These are phyloP conservation scores for Harpegnathos saltator DNA, from an alignment of 1,140 invertebrate species.

Conservation along the genomic window DNA sequence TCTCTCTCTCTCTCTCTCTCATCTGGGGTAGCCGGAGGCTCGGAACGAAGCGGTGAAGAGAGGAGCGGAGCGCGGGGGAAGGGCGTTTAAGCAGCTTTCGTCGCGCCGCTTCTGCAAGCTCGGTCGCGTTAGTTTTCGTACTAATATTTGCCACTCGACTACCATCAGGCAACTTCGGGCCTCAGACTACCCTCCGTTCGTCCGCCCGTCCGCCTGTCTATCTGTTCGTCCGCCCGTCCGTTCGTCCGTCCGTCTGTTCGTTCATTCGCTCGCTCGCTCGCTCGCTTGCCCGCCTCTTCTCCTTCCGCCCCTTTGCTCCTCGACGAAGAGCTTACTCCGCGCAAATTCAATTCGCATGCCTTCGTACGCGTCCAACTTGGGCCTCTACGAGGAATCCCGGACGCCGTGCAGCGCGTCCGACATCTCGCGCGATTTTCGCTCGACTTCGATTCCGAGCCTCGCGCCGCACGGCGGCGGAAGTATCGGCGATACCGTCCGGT, in stretches of 20 bases:
- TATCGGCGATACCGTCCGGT: background rate
- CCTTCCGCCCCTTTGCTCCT: slow-evolving; percentile 3
- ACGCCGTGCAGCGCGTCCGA: slow-evolving; percentile 10
- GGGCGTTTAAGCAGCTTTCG: slow-evolving; percentile 85
- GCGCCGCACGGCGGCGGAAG: background rate
- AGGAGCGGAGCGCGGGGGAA: slow-evolving; percentile 49
- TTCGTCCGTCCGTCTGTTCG: slow-evolving; percentile 37
- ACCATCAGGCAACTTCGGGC: slow-evolving; percentile 68
- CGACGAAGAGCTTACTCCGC: slow-evolving; percentile 37
- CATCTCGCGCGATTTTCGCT: slow-evolving; percentile 46
- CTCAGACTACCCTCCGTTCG: slow-evolving; percentile 40
- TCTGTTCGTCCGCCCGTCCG: slow-evolving; percentile 24
- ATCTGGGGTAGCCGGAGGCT: background rate
- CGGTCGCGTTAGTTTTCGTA: slow-evolving; percentile 83
- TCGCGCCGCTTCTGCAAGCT: slow-evolving; percentile 80
- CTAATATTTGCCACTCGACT: slow-evolving; percentile 86
- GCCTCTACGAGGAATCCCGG: slow-evolving; percentile 18
- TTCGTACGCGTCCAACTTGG: slow-evolving; percentile 59
- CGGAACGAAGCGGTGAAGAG: slow-evolving; percentile 48
- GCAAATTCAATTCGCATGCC: slow-evolving; percentile 57
- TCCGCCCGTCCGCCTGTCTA: slow-evolving; percentile 33
- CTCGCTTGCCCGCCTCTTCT: slow-evolving; percentile 3
- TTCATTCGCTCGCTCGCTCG: slow-evolving; percentile 22
- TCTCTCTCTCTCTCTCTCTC: background rate
- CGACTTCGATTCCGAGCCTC: slow-evolving; percentile 18